Evolutionary conservation across 2,797 vertebrate genomes (phyloP), one percentile per base, ranked within the genome.

Genomic region (Gymnopithys bicolor): DNA sequence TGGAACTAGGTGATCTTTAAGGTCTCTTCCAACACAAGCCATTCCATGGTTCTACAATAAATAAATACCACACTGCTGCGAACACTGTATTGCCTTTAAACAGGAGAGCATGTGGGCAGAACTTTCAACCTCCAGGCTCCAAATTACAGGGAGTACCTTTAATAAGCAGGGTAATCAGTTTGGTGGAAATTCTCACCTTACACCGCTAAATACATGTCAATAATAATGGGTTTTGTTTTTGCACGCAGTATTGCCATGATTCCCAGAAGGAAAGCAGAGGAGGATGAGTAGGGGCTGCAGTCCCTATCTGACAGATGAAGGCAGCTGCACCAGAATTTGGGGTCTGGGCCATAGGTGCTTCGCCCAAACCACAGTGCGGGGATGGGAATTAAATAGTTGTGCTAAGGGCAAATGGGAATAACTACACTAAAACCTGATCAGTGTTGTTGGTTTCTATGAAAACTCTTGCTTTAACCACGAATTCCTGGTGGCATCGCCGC

Each of bases 61-160:
- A 58, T 23, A 46, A 59, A 48, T 80, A 53, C 63, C 49, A 28
- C 6, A 22, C 9, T 73, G 33, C 3, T 75, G 27, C 28, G 5
- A 84, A 62, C 10, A 5, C 41, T 12, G 10, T 33, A 25, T 87
- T 7, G 3, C 76, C 60, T 48, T 87, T 45, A 11, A 90, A 75
- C 13, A 2, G 24, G 8, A 87, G 62, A 52, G 16, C 23, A 32
- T 59, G 45, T 58, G 39, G 21, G 73, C 87, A 84, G 76, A 85
- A 87, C 63, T 79, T 84, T 81, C 52, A 55, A 27, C 46, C 32
- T 84, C 91, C 56, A 78, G 84, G 87, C 78, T 88, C 83, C 85
- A 56, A 75, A 88, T 68, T 83, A 87, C 66, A 84, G 33, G 37
- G 64, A 30, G 49, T 17, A 81, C 28, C 63, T 92, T 78, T 58